These are phyloP conservation scores for Tubulanus polymorphus DNA, from an alignment of 2,888 invertebrate species.

Conservation along the genomic window DNA sequence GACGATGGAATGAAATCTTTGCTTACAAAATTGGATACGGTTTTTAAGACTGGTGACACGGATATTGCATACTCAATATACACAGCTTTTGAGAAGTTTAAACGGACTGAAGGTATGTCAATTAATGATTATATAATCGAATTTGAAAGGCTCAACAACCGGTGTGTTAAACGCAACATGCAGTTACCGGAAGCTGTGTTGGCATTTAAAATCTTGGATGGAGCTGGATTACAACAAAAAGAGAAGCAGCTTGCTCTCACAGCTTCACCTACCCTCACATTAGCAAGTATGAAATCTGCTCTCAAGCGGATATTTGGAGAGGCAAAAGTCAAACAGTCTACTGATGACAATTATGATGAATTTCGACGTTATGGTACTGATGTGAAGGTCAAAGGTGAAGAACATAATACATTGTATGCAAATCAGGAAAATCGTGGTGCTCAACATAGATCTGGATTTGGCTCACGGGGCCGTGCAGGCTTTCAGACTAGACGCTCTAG, in stretches of 20 bases:
- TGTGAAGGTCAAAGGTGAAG: neutral
- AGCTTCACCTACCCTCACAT: neutral
- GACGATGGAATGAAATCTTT: conserved; percentile 4
- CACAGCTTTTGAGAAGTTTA: conserved; percentile 4
- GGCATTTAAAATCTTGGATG: conserved; percentile 1
- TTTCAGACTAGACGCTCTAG: too few relatives aligned
- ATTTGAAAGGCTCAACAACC: conserved; percentile 1
- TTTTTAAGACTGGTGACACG: neutral
- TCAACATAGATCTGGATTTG: neutral
- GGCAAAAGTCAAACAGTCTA: neutral
- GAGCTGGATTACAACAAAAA: neutral
- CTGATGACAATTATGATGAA: too few relatives aligned
- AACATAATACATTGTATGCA: neutral
- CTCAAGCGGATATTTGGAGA: neutral
- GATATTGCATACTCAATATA: conserved; percentile 4
- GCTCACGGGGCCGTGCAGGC: too few relatives aligned
- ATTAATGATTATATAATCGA: conserved; percentile 1
- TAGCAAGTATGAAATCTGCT: neutral
- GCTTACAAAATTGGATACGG: conserved; percentile 1
- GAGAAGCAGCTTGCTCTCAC: neutral
- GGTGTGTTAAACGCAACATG: conserved; percentile 2
- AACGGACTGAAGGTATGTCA: neutral
- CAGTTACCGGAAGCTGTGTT: conserved; percentile 3
- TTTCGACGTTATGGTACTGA: too few relatives aligned
- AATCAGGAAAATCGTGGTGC: neutral